Percentiles rank a stretch among this genome's conserved stretches.
Conservation (phyloP, 2,888 invertebrate species). For the Agelastica alni region DNA sequence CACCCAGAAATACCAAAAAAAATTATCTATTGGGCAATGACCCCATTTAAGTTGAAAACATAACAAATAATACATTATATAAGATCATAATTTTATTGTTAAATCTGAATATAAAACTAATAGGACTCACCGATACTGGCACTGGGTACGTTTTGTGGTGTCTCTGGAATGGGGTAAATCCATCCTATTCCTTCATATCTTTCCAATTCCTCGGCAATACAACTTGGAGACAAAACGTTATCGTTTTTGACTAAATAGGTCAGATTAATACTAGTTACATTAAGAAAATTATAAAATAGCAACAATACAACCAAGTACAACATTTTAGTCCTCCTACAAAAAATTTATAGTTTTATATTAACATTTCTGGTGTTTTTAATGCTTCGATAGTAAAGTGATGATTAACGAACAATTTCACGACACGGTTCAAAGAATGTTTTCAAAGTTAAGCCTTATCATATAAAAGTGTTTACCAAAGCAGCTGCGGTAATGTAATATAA, state of each 20-base stretch:
- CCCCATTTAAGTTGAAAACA: not conserved
- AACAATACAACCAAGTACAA: constrained; percentile 35
- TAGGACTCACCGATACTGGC: constrained; percentile 45
- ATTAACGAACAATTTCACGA: too few relatives aligned
- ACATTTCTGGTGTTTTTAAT: too few relatives aligned
- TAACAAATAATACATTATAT: not conserved
- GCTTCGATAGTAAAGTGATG: not conserved
- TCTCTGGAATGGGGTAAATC: constrained; percentile 48
- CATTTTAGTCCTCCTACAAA: constrained; percentile 37
- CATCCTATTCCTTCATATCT: constrained; percentile 49
- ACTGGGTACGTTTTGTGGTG: constrained; percentile 39
- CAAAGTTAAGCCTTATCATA: too few relatives aligned
- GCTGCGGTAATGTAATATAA: constrained; percentile 3
- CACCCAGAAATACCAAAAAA: not conserved
- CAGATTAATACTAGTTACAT: constrained; percentile 40
- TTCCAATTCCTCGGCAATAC: constrained; percentile 49
- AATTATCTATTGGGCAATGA: constrained; percentile 7
- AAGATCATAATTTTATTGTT: not conserved
- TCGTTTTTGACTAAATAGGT: constrained; percentile 47
- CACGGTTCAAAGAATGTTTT: too few relatives aligned
- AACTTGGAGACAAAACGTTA: constrained; percentile 42
- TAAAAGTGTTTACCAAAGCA: constrained; percentile 24
- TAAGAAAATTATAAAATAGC: constrained; percentile 25
- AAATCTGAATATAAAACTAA: not conserved
- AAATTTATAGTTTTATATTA: constrained; percentile 4